Evolutionary conservation across 2,888 invertebrate species (phyloP).

Genomic region (Hofmannophila pseudospretella): DNA sequence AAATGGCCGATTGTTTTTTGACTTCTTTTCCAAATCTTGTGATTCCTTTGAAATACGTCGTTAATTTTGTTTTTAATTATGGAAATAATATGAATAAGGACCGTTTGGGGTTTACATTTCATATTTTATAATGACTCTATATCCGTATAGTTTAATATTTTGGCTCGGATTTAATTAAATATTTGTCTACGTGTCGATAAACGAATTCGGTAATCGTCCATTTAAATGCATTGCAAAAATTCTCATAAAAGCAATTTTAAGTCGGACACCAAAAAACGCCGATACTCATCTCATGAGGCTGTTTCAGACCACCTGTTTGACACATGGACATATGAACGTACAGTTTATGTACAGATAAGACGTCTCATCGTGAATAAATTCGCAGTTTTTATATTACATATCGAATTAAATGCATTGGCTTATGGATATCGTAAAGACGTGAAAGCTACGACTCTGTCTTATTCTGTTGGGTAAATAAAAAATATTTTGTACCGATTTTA

Average conservation of each 20-base stretch:
- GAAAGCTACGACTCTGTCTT: conserved; percentile 33
- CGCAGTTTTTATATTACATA: conserved; percentile 60
- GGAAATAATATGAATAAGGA: conserved; percentile 23
- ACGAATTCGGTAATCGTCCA: conserved; percentile 38
- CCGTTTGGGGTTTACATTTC: conserved; percentile 17
- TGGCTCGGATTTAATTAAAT: conserved; percentile 1
- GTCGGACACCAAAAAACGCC: conserved; percentile 53
- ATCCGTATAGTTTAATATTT: conserved; percentile 28
- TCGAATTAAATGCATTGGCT: conserved; percentile 50
- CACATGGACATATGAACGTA: conserved; percentile 50
- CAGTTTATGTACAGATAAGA: conserved; percentile 56
- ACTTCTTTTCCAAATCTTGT: conserved; percentile 18
- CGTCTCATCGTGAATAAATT: conserved; percentile 53
- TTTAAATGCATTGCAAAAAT: conserved; percentile 57
- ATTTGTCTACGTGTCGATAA: conserved; percentile 10
- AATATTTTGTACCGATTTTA: conserved; percentile 15
- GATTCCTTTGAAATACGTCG: conserved; percentile 17
- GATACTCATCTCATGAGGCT: conserved; percentile 40
- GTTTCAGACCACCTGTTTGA: conserved; percentile 59
- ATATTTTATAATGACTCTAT: conserved; percentile 44
- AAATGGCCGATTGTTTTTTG: conserved; percentile 52
- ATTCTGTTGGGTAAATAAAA: conserved; percentile 33
- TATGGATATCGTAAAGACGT: conserved; percentile 29
- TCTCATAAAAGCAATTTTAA: conserved; percentile 44
- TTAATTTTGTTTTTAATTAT: conserved; percentile 3